Conservation (phyloP, 2,888 invertebrate species). For the Nomada ferruginata region DNA sequence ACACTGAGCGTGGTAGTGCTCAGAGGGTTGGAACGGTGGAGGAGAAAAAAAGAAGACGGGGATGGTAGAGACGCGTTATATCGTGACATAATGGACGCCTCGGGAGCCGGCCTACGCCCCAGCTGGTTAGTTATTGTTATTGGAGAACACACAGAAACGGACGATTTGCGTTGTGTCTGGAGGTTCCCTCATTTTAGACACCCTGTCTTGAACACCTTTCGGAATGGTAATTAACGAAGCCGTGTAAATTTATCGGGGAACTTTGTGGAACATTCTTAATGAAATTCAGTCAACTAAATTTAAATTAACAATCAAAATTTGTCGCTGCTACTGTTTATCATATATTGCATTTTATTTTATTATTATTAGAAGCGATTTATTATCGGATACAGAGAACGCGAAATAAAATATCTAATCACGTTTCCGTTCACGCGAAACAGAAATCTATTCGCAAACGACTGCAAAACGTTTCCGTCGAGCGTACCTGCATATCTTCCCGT, state of each 20-base stretch:
- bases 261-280: neutral
- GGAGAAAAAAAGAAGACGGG: slow-evolving; percentile 30
- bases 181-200: neutral
- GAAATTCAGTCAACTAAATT: neutral
- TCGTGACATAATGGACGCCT: slow-evolving; percentile 60
- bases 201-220: neutral
- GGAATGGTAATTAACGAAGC: slow-evolving; percentile 28
- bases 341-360: too few relatives aligned
- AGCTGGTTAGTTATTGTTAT: slow-evolving; percentile 61
- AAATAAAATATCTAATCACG: too few relatives aligned
- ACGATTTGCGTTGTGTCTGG: slow-evolving; percentile 19
- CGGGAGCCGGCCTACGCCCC: slow-evolving; percentile 48
- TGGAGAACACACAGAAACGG: slow-evolving; percentile 29
- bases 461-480: too few relatives aligned
- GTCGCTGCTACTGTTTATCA: too few relatives aligned
- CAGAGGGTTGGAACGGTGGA: slow-evolving; percentile 3
- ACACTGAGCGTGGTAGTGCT: slow-evolving; percentile 19
- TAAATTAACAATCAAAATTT: too few relatives aligned
- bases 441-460: too few relatives aligned
- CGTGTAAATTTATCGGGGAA: neutral
- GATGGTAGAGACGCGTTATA: slow-evolving; percentile 50
- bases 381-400: too few relatives aligned
- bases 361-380: too few relatives aligned
- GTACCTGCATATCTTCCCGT: neutral
- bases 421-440: too few relatives aligned